phyloP scores from a whole-genome alignment of 2,888 invertebrate genomes.

The Catocala fraxini region DNA sequence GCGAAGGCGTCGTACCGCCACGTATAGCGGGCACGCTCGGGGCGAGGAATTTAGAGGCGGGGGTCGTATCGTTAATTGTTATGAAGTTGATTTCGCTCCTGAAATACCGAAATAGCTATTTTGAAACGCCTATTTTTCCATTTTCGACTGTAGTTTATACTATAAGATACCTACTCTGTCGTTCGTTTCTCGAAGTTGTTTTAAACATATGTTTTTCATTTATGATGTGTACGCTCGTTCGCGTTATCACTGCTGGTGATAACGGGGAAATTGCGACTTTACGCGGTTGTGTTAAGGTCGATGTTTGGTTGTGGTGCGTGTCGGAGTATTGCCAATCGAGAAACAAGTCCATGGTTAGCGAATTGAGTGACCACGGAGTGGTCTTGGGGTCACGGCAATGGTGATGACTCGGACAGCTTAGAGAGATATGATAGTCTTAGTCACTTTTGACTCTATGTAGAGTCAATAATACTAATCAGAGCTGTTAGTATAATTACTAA shows the following conservation, averaged over 20 bases:
- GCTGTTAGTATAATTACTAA: no score
- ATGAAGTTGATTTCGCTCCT: constrained; percentile 88
- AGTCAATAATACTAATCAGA: no score
- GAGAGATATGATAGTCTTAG: constrained; percentile 21
- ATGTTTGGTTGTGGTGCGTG: constrained; percentile 53
- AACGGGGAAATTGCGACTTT: constrained; percentile 72
- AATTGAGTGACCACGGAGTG: constrained; percentile 67
- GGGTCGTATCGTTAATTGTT: constrained; percentile 88
- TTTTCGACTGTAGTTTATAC: not conserved
- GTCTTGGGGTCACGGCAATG: constrained; percentile 72
- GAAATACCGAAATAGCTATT: constrained; percentile 87
- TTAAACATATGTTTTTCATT: constrained; percentile 64
- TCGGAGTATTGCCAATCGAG: constrained; percentile 60
- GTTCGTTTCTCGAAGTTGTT: constrained; percentile 37
- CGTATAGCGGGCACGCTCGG: constrained; percentile 87
- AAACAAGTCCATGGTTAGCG: constrained; percentile 79
- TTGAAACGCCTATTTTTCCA: constrained; percentile 84
- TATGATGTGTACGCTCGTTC: constrained; percentile 54
- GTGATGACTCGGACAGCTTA: constrained; percentile 40
- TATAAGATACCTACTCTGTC: constrained; percentile 1
- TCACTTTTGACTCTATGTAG: constrained; percentile 13
- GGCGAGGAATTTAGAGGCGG: constrained; percentile 88
- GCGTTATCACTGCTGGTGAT: constrained; percentile 78
- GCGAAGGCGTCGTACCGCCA: constrained; percentile 87
- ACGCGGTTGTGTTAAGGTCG: constrained; percentile 55